Percentiles rank a stretch among this genome's conserved stretches.
Evolutionary conservation across 2,797 vertebrate genomes (phyloP).

Genomic region (Morelia viridis): DNA sequence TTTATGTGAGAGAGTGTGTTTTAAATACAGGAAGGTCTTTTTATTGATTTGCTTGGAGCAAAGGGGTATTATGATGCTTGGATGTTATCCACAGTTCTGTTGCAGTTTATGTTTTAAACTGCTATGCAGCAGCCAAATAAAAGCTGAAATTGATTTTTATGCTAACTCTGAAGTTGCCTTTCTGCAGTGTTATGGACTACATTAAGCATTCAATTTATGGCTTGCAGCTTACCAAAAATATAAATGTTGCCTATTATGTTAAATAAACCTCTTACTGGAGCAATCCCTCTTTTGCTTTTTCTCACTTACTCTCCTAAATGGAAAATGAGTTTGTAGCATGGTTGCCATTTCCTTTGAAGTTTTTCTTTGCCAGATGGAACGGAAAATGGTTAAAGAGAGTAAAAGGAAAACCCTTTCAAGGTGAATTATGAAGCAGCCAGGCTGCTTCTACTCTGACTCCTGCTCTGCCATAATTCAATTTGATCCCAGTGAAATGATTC

Average conservation of each 20-base stretch:
- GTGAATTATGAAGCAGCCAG: constrained; percentile 34
- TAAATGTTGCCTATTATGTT: constrained; percentile 54
- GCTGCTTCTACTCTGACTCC: constrained; percentile 29
- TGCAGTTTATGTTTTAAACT: constrained; percentile 64
- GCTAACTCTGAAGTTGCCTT: constrained; percentile 69
- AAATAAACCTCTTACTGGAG: constrained; percentile 60
- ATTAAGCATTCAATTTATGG: constrained; percentile 70
- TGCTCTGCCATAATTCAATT: constrained; percentile 16
- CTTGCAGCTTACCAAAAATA: constrained; percentile 59
- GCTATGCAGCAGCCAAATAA: constrained; percentile 61
- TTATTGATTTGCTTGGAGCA: constrained; percentile 54
- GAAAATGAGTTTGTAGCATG: constrained; percentile 60
- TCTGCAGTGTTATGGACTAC: constrained; percentile 59
- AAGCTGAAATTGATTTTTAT: constrained; percentile 68
- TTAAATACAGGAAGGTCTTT: constrained; percentile 50
- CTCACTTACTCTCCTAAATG: constrained; percentile 55
- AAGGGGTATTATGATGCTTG: constrained; percentile 50
- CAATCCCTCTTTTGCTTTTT: constrained; percentile 46
- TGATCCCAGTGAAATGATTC: constrained; percentile 32
- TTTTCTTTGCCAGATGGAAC: constrained; percentile 45
- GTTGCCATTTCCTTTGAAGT: constrained; percentile 51
- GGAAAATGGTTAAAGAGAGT: not conserved
- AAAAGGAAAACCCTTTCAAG: constrained; percentile 15
- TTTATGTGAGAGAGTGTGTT: constrained; percentile 1
- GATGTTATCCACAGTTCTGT: constrained; percentile 63